Evolutionary conservation across 2,113 vertebrate species (phyloP).

Genomic region (Syrrhaptes paradoxus): DNA sequence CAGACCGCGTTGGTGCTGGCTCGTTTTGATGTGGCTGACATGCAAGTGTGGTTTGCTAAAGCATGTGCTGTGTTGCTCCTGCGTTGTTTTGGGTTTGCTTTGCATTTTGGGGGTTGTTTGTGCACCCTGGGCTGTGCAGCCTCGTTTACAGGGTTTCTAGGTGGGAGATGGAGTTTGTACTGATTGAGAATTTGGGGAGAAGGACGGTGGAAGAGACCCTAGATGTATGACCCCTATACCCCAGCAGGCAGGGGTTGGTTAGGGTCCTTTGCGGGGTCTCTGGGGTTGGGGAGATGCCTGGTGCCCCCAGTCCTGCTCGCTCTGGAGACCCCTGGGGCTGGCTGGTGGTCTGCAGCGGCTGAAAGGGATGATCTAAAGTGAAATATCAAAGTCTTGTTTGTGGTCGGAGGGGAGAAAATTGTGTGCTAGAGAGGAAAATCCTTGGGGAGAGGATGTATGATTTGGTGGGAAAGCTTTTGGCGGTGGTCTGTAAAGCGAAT

Average conservation of each 20-base stretch:
- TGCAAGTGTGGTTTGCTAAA: background rate
- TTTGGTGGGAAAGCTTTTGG: background rate
- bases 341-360: background rate
- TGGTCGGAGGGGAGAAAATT: background rate
- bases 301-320: background rate
- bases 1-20: accelerated
- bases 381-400: background rate
- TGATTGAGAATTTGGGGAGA: background rate
- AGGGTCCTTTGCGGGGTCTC: background rate
- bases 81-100: background rate
- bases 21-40: background rate
- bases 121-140: too few species aligned
- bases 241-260: background rate
- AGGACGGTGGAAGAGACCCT: background rate
- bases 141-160: background rate
- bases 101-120: background rate
- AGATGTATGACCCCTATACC: accelerated
- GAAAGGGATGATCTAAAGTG: background rate
- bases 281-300: background rate
- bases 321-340: background rate
- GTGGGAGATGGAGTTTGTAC: background rate
- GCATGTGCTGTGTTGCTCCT: accelerated
- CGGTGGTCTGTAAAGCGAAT: background rate
- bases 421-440: background rate
- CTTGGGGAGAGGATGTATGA: accelerated